These are phyloP conservation scores for Hyles lineata DNA, from an alignment of 2,888 invertebrate species.

Conservation along the genomic window DNA sequence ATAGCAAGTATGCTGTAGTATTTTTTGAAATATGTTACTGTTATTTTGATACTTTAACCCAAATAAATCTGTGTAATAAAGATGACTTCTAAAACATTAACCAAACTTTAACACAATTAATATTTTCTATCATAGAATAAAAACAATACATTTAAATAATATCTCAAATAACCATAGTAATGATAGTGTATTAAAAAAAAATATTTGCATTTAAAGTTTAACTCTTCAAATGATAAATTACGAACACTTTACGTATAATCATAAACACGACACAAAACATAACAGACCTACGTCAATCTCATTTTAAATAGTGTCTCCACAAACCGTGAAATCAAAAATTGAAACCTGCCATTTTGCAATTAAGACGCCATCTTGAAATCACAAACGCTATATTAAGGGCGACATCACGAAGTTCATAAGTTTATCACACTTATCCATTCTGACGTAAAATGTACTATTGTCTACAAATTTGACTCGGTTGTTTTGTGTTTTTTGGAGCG, in stretches of 20 bases:
- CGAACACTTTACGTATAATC: too few species aligned
- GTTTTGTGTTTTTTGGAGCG: conserved; percentile 29
- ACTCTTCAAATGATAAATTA: background rate
- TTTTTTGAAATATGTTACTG: too few species aligned
- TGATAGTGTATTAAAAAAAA: background rate
- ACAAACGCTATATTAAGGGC: conserved; percentile 4
- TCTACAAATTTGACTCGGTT: conserved; percentile 3
- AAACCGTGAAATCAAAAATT: background rate
- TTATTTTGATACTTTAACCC: too few species aligned
- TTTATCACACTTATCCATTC: conserved; percentile 9
- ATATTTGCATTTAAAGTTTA: background rate
- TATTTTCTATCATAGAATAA: too few species aligned
- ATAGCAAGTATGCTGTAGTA: too few species aligned
- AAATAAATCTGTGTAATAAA: too few species aligned
- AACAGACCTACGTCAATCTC: background rate
- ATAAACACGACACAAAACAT: background rate
- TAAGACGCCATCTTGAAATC: background rate
- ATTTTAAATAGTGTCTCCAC: background rate
- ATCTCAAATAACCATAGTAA: background rate
- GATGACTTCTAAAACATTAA: too few species aligned
- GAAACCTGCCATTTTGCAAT: background rate
- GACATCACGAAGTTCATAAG: background rate
- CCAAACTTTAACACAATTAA: too few species aligned
- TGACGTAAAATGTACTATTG: conserved; percentile 22
- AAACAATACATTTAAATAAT: too few species aligned